phyloP scores from a whole-genome alignment of 2,888 invertebrate genomes.

The Crematogaster levior region DNA sequence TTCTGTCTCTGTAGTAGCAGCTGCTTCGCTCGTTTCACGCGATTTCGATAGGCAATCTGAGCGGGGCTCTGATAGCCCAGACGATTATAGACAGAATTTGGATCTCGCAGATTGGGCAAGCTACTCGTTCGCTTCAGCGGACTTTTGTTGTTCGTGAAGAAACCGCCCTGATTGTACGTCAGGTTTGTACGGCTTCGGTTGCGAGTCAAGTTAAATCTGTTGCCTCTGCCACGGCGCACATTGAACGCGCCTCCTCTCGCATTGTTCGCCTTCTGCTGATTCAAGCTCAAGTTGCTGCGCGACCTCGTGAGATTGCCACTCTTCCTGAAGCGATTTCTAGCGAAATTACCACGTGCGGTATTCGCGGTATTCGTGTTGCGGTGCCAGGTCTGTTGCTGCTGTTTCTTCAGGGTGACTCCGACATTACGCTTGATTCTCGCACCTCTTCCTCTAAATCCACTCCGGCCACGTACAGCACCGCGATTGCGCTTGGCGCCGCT shows the following conservation, averaged over 20 bases:
- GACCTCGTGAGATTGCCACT: conserved; percentile 74
- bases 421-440: conserved; percentile 70
- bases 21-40: conserved; percentile 83
- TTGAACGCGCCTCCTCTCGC: conserved; percentile 73
- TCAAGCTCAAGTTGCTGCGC: conserved; percentile 77
- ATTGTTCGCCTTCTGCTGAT: conserved; percentile 71
- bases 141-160: conserved; percentile 75
- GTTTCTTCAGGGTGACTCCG: conserved; percentile 58
- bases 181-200: conserved; percentile 81
- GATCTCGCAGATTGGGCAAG: conserved; percentile 82
- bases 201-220: conserved; percentile 78
- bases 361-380: conserved; percentile 70
- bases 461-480: conserved; percentile 66
- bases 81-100: conserved; percentile 83
- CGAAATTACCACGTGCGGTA: conserved; percentile 77
- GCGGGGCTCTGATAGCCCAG: conserved; percentile 84
- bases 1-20: conserved; percentile 80
- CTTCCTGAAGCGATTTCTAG: conserved; percentile 78
- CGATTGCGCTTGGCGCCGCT: conserved; percentile 64
- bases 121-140: conserved; percentile 80
- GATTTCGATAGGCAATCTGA: conserved; percentile 83
- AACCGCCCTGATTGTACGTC: conserved; percentile 73
- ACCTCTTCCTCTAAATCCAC: conserved; percentile 68
- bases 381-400: conserved; percentile 66
- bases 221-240: conserved; percentile 73